These are phyloP conservation scores for Liodrosophila aerea DNA, from an alignment of 2,888 invertebrate genomes.

Conservation along the genomic window DNA sequence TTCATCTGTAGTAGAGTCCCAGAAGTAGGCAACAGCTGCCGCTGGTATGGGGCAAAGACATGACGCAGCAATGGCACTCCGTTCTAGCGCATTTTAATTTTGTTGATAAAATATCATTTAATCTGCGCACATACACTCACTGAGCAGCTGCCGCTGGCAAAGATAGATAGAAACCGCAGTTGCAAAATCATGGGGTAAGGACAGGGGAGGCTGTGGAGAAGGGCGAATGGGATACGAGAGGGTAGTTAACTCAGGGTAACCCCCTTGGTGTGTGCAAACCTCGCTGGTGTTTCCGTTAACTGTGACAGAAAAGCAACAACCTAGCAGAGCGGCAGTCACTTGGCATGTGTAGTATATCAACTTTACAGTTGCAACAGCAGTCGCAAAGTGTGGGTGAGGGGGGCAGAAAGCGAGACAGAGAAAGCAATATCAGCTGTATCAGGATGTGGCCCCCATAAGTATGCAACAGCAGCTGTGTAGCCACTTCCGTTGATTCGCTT, in stretches of 20 bases:
- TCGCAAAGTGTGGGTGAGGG: neutral
- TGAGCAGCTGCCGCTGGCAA: neutral
- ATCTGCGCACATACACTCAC: slow-evolving; percentile 51
- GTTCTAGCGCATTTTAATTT: slow-evolving; percentile 61
- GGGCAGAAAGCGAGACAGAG: neutral
- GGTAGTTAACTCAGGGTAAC: slow-evolving; percentile 9
- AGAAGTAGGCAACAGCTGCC: slow-evolving; percentile 27
- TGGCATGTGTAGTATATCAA: slow-evolving; percentile 49
- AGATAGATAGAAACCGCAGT: slow-evolving; percentile 35
- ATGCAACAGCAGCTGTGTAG: slow-evolving; percentile 39
- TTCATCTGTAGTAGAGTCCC: no score
- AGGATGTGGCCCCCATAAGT: slow-evolving; percentile 43
- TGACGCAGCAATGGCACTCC: slow-evolving; percentile 15
- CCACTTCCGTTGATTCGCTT: slow-evolving; percentile 43
- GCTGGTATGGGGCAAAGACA: slow-evolving; percentile 23
- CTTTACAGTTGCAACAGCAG: slow-evolving; percentile 16
- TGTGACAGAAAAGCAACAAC: slow-evolving; percentile 38
- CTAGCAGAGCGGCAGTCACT: slow-evolving; percentile 27
- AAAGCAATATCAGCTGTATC: slow-evolving; percentile 9
- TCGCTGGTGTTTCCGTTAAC: slow-evolving; percentile 35
- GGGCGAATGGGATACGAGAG: slow-evolving; percentile 15
- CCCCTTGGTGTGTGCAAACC: neutral
- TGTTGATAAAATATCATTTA: slow-evolving; percentile 73
- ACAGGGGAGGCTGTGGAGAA: no score
- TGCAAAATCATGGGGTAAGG: no score